phyloP scores from a whole-genome alignment of 2,888 invertebrate genomes.

The Furcula furcula region DNA sequence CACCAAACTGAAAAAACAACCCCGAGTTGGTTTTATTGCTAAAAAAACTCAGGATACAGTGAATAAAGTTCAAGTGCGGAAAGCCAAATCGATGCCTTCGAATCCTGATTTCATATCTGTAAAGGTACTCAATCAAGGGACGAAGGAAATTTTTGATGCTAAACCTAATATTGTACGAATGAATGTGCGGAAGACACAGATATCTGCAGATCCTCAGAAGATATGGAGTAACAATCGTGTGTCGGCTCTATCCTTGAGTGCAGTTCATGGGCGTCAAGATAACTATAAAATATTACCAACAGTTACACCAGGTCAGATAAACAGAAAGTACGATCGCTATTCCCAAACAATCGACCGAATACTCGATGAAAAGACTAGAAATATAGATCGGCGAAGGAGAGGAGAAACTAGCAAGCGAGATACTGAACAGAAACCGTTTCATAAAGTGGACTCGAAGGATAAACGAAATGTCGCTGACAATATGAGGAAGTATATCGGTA shows the following conservation, averaged over 20 bases:
- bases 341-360: conserved; percentile 26
- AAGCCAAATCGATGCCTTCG: neutral
- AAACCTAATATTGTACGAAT: conserved; percentile 34
- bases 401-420: conserved; percentile 36
- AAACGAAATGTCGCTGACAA: conserved; percentile 33
- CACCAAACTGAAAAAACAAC: neutral
- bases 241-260: conserved; percentile 7
- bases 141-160: conserved; percentile 13
- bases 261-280: conserved; percentile 20
- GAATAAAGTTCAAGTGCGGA: neutral
- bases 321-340: conserved; percentile 23
- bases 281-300: conserved; percentile 23
- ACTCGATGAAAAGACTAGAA: conserved; percentile 33
- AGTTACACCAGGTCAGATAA: conserved; percentile 19
- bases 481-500: conserved; percentile 40
- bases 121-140: neutral
- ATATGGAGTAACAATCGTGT: conserved; percentile 36
- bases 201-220: conserved; percentile 34
- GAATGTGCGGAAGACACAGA: conserved; percentile 36
- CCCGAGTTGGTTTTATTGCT: neutral
- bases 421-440: conserved; percentile 13
- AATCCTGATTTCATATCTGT: neutral
- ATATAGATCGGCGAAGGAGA: conserved; percentile 20
- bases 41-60: neutral
- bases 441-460: conserved; percentile 14